A percentile compares a stretch with the other conserved stretches of the same genome.
Conservation (phyloP, 2,888 invertebrate genomes). For the Lepidocyrtoides sp. region DNA sequence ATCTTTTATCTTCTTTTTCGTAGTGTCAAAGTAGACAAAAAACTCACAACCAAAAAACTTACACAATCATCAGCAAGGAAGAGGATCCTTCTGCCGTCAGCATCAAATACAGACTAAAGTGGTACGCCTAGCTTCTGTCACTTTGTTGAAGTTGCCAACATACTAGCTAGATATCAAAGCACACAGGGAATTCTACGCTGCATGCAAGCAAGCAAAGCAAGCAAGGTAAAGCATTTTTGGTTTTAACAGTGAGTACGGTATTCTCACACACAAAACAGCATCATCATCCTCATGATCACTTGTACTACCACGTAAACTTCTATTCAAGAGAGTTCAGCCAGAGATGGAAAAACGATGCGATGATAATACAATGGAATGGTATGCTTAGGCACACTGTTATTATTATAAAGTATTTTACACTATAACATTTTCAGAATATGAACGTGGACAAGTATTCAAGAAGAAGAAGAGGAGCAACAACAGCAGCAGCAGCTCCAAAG, state of each 20-base stretch:
- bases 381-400: slow-evolving; percentile 1
- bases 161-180: neutral
- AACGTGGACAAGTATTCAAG: neutral
- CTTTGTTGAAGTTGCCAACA: slow-evolving; percentile 9
- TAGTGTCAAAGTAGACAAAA: neutral
- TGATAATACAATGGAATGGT: slow-evolving; percentile 2
- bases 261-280: too few species aligned
- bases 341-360: neutral
- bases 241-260: too few species aligned
- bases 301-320: neutral
- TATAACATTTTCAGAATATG: neutral
- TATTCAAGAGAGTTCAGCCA: too few species aligned
- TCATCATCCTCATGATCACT: neutral
- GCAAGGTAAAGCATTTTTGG: too few species aligned
- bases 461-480: neutral
- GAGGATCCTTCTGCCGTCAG: slow-evolving; percentile 68
- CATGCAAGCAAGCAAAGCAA: neutral
- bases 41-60: neutral
- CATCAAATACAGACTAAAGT: slow-evolving; percentile 72
- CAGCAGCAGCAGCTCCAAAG: neutral
- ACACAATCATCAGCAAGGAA: slow-evolving; percentile 8
- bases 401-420: neutral
- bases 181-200: neutral
- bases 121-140: slow-evolving; percentile 62
- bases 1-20: neutral